phyloP scores from a whole-genome alignment of 2,888 invertebrate species.

The Ametastegia equiseti region DNA sequence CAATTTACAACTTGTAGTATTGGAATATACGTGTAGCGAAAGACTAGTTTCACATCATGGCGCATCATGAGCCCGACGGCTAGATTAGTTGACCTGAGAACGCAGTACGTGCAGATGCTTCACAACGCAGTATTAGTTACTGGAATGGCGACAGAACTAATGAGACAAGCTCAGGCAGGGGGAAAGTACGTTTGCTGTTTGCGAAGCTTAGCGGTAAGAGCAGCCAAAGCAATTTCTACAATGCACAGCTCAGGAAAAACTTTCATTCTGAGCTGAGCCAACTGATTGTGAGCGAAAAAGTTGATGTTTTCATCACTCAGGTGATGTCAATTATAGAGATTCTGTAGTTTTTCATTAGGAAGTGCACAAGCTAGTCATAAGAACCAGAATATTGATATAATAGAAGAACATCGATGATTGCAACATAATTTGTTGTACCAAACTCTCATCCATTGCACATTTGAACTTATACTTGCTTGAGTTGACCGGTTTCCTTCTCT shows the following conservation, averaged over 20 bases:
- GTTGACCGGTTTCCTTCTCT: not conserved
- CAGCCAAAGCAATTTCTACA: conserved; percentile 70
- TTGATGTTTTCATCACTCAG: no score
- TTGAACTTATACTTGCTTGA: no score
- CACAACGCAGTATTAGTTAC: conserved; percentile 72
- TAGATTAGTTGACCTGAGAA: conserved; percentile 55
- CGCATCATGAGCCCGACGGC: conserved; percentile 47
- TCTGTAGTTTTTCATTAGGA: no score
- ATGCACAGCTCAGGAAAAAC: conserved; percentile 70
- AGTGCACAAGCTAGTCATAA: no score
- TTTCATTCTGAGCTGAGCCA: conserved; percentile 70
- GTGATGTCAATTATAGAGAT: no score
- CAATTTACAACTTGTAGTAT: conserved; percentile 5
- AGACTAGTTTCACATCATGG: no score
- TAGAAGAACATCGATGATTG: no score
- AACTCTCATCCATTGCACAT: not conserved
- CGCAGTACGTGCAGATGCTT: conserved; percentile 68
- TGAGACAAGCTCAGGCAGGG: conserved; percentile 70
- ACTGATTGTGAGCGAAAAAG: conserved; percentile 63
- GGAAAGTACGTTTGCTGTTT: conserved; percentile 74
- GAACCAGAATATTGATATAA: no score
- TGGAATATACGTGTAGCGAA: not conserved
- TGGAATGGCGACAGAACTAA: conserved; percentile 74
- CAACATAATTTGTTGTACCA: no score
- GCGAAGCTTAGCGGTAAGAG: conserved; percentile 69